Evolutionary conservation across 2,888 invertebrate species (phyloP).

Genomic region (Ormyrus pomaceus): DNA sequence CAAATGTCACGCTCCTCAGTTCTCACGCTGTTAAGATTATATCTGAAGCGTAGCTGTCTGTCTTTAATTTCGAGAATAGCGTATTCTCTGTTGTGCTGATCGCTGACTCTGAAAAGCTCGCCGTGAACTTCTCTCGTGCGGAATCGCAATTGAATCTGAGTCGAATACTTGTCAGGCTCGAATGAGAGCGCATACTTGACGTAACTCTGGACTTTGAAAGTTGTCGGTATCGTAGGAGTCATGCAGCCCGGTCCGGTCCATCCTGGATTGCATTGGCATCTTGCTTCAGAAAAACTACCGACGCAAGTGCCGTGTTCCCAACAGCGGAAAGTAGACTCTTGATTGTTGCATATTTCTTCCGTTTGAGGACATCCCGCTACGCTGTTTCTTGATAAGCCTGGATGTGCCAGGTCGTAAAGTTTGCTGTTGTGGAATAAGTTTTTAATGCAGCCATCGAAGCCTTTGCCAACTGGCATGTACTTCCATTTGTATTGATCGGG

Average conservation of each 20-base stretch:
- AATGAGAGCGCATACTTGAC: constrained; percentile 97
- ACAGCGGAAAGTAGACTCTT: constrained; percentile 90
- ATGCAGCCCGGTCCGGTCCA: constrained; percentile 95
- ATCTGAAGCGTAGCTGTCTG: constrained; percentile 92
- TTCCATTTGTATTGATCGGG: constrained; percentile 94
- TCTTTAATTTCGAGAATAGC: constrained; percentile 95
- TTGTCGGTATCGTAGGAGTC: constrained; percentile 90
- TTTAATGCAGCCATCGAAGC: constrained; percentile 96
- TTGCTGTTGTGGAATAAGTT: constrained; percentile 97
- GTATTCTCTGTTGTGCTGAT: constrained; percentile 95
- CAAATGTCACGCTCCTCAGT: constrained; percentile 94
- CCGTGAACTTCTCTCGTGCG: constrained; percentile 95
- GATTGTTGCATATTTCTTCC: constrained; percentile 92
- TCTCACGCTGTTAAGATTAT: constrained; percentile 92
- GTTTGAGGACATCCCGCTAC: constrained; percentile 95
- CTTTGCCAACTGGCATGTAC: constrained; percentile 91
- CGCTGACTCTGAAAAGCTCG: constrained; percentile 94
- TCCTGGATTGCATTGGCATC: constrained; percentile 96
- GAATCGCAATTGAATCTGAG: constrained; percentile 94
- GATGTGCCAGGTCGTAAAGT: constrained; percentile 95
- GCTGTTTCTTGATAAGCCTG: constrained; percentile 91
- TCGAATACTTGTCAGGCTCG: constrained; percentile 93
- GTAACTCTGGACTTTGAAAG: constrained; percentile 95
- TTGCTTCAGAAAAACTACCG: constrained; percentile 91
- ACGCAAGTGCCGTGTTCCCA: constrained; percentile 97